Conservation (phyloP, 2,888 invertebrate species). For the Ptilodon capucinus region DNA sequence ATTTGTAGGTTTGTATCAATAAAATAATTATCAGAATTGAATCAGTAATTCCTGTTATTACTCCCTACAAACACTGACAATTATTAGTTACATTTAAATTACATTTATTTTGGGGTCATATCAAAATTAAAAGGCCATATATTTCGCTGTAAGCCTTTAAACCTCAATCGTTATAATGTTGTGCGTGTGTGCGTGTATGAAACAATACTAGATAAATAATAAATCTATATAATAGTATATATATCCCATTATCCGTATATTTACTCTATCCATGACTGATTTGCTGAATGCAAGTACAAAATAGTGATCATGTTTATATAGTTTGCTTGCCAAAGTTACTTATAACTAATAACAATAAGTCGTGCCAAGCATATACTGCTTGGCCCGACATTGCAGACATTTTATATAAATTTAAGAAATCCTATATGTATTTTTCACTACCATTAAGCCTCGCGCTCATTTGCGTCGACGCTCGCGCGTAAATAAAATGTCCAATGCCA, state of each 20-base stretch:
- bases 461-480: no score
- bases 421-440: not conserved
- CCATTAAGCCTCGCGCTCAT: no score
- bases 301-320: constrained; percentile 39
- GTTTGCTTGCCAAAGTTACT: constrained; percentile 67
- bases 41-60: no score
- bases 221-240: constrained; percentile 1
- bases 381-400: constrained; percentile 15
- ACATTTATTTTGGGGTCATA: constrained; percentile 1
- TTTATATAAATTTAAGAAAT: not conserved
- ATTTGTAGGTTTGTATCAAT: no score
- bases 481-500: no score
- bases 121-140: not conserved
- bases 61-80: no score
- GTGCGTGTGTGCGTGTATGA: constrained; percentile 6
- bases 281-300: constrained; percentile 54
- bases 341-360: constrained; percentile 39
- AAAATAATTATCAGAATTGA: no score
- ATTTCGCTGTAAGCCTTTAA: constrained; percentile 13
- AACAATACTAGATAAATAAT: not conserved
- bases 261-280: constrained; percentile 51
- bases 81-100: no score
- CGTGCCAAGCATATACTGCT: no score
- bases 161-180: constrained; percentile 2
- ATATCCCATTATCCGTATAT: constrained; percentile 10